Conservation (phyloP, 2,888 invertebrate species). For the Encarsia formosa region DNA sequence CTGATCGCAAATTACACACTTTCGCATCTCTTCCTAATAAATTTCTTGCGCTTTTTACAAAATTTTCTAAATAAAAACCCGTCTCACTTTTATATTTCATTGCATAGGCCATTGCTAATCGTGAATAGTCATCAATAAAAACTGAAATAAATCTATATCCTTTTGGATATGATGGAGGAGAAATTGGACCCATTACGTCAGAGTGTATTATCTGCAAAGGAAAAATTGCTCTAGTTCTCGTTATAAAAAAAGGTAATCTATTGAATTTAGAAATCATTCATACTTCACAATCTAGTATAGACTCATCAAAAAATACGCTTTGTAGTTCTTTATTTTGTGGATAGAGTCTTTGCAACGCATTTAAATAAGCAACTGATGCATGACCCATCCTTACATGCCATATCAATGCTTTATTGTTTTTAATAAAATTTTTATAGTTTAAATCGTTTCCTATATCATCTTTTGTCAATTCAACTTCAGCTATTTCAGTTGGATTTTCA, state of each 20-base stretch:
- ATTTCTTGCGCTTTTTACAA: conserved; percentile 28
- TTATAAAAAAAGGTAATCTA: conserved; percentile 27
- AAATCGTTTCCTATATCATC: too few species aligned
- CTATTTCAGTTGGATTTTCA: conserved; percentile 10
- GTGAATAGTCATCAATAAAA: conserved; percentile 30
- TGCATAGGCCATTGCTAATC: conserved; percentile 27
- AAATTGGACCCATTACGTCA: conserved; percentile 28
- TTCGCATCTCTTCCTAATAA: conserved; percentile 28
- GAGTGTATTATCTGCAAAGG: conserved; percentile 29
- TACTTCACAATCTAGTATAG: conserved; percentile 29
- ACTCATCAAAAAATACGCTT: conserved; percentile 27
- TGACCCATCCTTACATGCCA: conserved; percentile 34
- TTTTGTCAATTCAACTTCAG: too few species aligned
- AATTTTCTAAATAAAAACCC: conserved; percentile 17
- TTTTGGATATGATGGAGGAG: conserved; percentile 23
- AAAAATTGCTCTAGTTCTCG: conserved; percentile 16
- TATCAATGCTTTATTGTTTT: conserved; percentile 28
- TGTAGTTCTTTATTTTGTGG: conserved; percentile 10
- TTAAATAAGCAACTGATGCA: conserved; percentile 28
- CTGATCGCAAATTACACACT: conserved; percentile 29
- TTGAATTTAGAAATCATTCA: conserved; percentile 29
- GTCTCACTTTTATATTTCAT: conserved; percentile 28
- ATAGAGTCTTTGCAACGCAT: conserved; percentile 26
- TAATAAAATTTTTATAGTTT: conserved; percentile 12
- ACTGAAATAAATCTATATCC: conserved; percentile 23